These are phyloP conservation scores for Macrosoma leucophasiata DNA, from an alignment of 2,888 invertebrate genomes.

Conservation along the genomic window DNA sequence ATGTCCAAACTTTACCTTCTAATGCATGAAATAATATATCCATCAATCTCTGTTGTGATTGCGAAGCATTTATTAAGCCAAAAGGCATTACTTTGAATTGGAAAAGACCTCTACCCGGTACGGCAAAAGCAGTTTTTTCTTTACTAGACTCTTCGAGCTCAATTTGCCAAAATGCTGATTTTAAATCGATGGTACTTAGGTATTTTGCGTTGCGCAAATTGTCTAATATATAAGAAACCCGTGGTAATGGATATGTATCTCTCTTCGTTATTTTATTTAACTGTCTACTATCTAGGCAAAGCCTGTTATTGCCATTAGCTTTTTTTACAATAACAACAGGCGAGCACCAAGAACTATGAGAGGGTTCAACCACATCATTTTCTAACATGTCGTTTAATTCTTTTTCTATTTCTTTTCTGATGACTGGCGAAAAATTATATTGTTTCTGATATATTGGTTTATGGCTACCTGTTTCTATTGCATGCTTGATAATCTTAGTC, in stretches of 20 bases:
- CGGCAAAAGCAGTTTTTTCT: slow-evolving; percentile 18
- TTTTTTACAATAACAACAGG: slow-evolving; percentile 12
- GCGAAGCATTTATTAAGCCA: slow-evolving; percentile 14
- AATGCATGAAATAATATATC: slow-evolving; percentile 12
- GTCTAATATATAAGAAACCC: slow-evolving; percentile 13
- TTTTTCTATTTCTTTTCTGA: slow-evolving; percentile 12
- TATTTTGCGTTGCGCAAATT: slow-evolving; percentile 14
- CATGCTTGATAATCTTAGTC: slow-evolving; percentile 13
- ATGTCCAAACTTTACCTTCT: slow-evolving; percentile 18
- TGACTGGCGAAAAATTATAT: slow-evolving; percentile 11
- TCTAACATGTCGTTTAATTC: slow-evolving; percentile 13
- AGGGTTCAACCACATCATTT: slow-evolving; percentile 12
- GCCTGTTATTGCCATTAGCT: slow-evolving; percentile 12
- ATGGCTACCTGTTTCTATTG: slow-evolving; percentile 11
- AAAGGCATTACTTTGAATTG: slow-evolving; percentile 20
- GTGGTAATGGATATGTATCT: slow-evolving; percentile 17
- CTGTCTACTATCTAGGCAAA: slow-evolving; percentile 16
- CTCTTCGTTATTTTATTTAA: slow-evolving; percentile 20
- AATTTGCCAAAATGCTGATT: slow-evolving; percentile 34
- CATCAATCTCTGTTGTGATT: slow-evolving; percentile 12
- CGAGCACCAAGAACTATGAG: slow-evolving; percentile 10
- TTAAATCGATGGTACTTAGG: slow-evolving; percentile 24
- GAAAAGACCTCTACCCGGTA: slow-evolving; percentile 17
- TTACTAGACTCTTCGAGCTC: slow-evolving; percentile 17
- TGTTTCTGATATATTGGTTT: slow-evolving; percentile 12